Conservation (phyloP, 2,113 vertebrate genomes). For the Fregetta grallaria region DNA sequence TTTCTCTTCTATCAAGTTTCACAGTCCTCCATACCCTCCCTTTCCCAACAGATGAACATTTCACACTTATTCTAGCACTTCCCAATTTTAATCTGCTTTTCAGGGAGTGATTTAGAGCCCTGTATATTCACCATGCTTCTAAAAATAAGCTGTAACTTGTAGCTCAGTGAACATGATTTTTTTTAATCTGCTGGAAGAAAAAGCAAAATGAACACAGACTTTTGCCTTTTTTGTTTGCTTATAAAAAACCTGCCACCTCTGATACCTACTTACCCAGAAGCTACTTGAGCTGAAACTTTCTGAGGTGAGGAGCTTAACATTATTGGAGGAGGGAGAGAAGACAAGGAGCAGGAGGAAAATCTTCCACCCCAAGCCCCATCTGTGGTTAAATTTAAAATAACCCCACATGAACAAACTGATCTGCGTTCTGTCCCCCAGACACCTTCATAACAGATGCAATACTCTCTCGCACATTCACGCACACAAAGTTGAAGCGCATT, state of each 20-base stretch:
- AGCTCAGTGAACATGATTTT: background rate
- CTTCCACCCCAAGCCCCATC: background rate
- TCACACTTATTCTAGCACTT: constrained; percentile 51
- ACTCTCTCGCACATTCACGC: background rate
- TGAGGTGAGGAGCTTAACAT: background rate
- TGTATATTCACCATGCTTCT: background rate
- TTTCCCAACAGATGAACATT: constrained; percentile 33
- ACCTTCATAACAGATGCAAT: background rate
- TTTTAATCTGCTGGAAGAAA: background rate
- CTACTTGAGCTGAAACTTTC: background rate
- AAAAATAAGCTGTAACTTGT: background rate
- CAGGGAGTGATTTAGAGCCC: background rate
- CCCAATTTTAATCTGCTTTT: constrained; percentile 53
- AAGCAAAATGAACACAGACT: background rate
- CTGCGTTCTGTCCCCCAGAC: constrained; percentile 6
- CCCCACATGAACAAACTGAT: constrained; percentile 1
- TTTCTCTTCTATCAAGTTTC: constrained; percentile 42
- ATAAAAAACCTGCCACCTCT: background rate
- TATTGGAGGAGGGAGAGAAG: background rate
- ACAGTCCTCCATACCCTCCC: constrained; percentile 2
- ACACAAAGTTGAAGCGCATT: background rate
- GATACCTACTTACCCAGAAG: background rate
- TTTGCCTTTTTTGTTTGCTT: background rate
- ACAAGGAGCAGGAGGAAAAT: background rate
- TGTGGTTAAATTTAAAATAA: constrained; percentile 25